Conservation (phyloP, 1,140 invertebrate species). For the Drosophila willistoni region DNA sequence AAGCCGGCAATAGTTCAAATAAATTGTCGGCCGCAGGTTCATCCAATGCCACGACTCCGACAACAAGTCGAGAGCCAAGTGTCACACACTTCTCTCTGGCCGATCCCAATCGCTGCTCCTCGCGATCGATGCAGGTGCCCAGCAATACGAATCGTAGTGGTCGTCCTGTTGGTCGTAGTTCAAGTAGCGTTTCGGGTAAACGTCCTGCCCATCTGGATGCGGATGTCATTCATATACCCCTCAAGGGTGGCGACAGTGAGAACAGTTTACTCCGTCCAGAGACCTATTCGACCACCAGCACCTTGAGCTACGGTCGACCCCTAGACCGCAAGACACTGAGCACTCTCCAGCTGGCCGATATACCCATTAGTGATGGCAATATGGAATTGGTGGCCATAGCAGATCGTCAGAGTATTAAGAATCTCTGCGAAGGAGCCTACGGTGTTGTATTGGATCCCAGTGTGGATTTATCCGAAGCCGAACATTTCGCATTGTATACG, state of each 20-base stretch:
- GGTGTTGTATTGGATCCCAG: slow-evolving; percentile 81
- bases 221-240: slow-evolving; percentile 86
- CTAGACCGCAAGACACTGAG: slow-evolving; percentile 80
- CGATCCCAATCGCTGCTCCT: slow-evolving; percentile 75
- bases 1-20: slow-evolving; percentile 23
- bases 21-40: slow-evolving; percentile 12
- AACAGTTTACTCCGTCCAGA: slow-evolving; percentile 70
- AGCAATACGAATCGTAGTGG: slow-evolving; percentile 61
- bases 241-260: slow-evolving; percentile 84
- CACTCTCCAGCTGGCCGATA: slow-evolving; percentile 79
- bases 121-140: slow-evolving; percentile 64
- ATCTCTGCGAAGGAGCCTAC: slow-evolving; percentile 77
- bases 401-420: slow-evolving; percentile 78
- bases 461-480: slow-evolving; percentile 90
- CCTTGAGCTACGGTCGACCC: slow-evolving; percentile 69
- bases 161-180: slow-evolving; percentile 84
- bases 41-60: slow-evolving; percentile 53
- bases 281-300: slow-evolving; percentile 73
- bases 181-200: slow-evolving; percentile 85
- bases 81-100: slow-evolving; percentile 59
- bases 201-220: slow-evolving; percentile 82
- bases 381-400: slow-evolving; percentile 82
- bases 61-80: slow-evolving; percentile 69
- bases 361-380: slow-evolving; percentile 80
- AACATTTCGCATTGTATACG: slow-evolving; percentile 93